Evolutionary conservation across 1,140 invertebrate genomes (phyloP).

Genomic region (Pseudomyrmex sp.): DNA sequence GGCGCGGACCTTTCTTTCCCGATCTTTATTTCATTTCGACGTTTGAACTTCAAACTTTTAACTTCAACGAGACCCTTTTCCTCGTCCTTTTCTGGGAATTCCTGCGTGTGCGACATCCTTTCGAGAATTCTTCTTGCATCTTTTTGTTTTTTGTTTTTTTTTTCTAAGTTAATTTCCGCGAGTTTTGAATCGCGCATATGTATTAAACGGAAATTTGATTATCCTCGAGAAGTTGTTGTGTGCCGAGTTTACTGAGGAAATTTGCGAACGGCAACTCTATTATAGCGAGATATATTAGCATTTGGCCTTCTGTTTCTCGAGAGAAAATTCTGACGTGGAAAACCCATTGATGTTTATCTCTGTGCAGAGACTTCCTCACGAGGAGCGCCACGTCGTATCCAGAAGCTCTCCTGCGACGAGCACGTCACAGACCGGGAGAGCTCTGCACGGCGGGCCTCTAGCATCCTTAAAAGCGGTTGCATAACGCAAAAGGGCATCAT

Average conservation of each 20-base stretch:
- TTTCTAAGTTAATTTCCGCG: background rate
- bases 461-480: slow-evolving; percentile 52
- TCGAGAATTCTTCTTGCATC: slow-evolving; percentile 12
- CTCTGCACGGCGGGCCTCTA: background rate
- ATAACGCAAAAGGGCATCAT: slow-evolving; percentile 51
- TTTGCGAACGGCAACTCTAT: no score
- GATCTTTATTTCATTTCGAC: background rate
- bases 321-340: background rate
- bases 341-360: slow-evolving; percentile 4
- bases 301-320: background rate
- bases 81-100: slow-evolving; percentile 3
- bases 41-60: slow-evolving; percentile 36
- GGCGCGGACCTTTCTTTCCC: slow-evolving; percentile 1
- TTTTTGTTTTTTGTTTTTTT: background rate
- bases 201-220: background rate
- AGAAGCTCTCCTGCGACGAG: slow-evolving; percentile 25
- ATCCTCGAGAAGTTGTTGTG: no score
- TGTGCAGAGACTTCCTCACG: slow-evolving; percentile 11
- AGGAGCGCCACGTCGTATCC: background rate
- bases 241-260: no score
- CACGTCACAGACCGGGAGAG: slow-evolving; percentile 14
- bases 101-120: no score
- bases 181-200: background rate
- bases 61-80: slow-evolving; percentile 29
- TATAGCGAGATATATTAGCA: background rate